Evolutionary conservation across 2,888 invertebrate genomes (phyloP).

Genomic region (Cosmopolites sordidus): DNA sequence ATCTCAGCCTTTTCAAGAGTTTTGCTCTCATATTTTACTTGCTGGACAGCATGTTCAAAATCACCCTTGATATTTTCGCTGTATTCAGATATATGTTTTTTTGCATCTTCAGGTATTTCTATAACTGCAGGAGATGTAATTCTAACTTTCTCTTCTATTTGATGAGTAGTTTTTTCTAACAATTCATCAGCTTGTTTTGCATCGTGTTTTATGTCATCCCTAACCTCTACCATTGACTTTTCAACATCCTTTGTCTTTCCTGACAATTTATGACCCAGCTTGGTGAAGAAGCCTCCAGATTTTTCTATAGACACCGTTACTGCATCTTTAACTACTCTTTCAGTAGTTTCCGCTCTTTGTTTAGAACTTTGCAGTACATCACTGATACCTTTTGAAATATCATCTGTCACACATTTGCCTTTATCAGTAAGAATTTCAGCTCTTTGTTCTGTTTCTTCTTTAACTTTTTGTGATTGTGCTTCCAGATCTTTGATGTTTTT

Average conservation of each 20-base stretch:
- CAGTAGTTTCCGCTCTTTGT: background rate
- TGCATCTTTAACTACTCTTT: conserved; percentile 5
- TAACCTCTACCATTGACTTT: background rate
- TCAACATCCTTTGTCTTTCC: conserved; percentile 26
- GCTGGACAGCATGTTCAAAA: background rate
- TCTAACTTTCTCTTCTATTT: conserved; percentile 8
- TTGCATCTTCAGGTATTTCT: too few relatives aligned
- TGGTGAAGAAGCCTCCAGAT: conserved; percentile 28
- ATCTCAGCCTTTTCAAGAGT: background rate
- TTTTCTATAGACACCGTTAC: conserved; percentile 18
- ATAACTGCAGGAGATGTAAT: too few relatives aligned
- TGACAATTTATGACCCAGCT: conserved; percentile 26
- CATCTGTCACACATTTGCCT: background rate
- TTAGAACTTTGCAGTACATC: background rate
- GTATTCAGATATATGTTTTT: conserved; percentile 9
- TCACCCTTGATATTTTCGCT: conserved; percentile 24
- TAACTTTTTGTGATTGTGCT: background rate
- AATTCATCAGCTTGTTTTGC: conserved; percentile 9
- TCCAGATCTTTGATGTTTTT: background rate
- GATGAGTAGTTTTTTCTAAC: too few relatives aligned
- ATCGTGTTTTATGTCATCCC: conserved; percentile 6
- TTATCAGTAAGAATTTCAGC: conserved; percentile 1
- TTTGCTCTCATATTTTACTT: background rate
- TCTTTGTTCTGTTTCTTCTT: background rate
- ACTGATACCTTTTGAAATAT: too few relatives aligned